Conservation (phyloP, 2,797 vertebrate species). For the Eurystomus glaucurus region DNA sequence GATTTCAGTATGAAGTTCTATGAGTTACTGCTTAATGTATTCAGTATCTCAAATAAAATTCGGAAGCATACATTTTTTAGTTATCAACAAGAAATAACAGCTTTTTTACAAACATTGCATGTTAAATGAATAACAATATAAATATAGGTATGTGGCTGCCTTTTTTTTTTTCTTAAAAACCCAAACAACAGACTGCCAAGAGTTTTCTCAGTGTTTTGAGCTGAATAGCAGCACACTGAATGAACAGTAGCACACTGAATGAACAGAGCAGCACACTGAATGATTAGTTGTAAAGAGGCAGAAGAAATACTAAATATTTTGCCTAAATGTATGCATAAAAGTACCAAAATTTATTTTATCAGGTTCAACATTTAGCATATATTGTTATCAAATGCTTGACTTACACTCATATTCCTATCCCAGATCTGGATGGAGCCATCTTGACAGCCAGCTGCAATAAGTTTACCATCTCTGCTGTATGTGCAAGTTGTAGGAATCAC, state of each 20-base stretch:
- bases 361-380: background rate
- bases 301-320: background rate
- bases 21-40: background rate
- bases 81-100: background rate
- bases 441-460: constrained; percentile 95
- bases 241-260: too few relatives aligned
- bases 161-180: background rate
- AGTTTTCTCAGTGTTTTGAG: background rate
- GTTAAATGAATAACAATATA: background rate
- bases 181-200: background rate
- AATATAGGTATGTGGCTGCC: accelerated
- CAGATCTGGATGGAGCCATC: constrained; percentile 98
- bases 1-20: background rate
- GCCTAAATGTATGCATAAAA: background rate
- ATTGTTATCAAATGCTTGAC: constrained; percentile 67
- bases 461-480: constrained; percentile 94
- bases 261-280: background rate
- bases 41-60: background rate
- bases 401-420: constrained; percentile 96
- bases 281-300: background rate
- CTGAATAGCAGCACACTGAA: background rate
- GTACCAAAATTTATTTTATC: background rate
- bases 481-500: constrained; percentile 94
- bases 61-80: background rate
- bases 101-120: background rate